These are phyloP conservation scores for Planiliza haematocheilus DNA, from an alignment of 2,113 vertebrate genomes.

Conservation along the genomic window DNA sequence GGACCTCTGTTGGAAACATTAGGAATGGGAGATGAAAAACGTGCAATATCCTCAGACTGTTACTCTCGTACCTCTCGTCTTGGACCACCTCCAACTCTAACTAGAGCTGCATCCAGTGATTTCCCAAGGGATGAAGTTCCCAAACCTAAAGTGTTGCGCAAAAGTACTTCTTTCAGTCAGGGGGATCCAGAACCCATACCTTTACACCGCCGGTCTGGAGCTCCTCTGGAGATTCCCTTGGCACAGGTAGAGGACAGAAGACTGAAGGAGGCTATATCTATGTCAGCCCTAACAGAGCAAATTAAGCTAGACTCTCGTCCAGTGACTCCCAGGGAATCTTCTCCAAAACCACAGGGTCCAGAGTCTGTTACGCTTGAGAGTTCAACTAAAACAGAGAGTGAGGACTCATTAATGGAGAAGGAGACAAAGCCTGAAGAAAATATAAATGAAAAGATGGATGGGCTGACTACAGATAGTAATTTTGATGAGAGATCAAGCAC, in stretches of 20 bases:
- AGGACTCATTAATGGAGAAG: slow-evolving; percentile 69
- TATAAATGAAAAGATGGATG: slow-evolving; percentile 69
- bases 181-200: slow-evolving; percentile 90
- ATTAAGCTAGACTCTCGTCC: slow-evolving; percentile 83
- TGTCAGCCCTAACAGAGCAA: slow-evolving; percentile 90
- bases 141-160: slow-evolving; percentile 87
- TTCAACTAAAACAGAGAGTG: slow-evolving; percentile 70
- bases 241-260: slow-evolving; percentile 86
- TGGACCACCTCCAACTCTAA: slow-evolving; percentile 84
- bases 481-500: slow-evolving; percentile 77
- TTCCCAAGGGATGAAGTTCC: slow-evolving; percentile 80
- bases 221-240: slow-evolving; percentile 93
- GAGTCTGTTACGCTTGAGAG: slow-evolving; percentile 64
- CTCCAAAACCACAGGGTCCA: slow-evolving; percentile 70
- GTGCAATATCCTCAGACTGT: slow-evolving; percentile 72
- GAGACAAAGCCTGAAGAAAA: slow-evolving; percentile 67
- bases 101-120: slow-evolving; percentile 92
- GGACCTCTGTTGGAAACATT: slow-evolving; percentile 95
- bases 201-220: slow-evolving; percentile 91
- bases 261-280: slow-evolving; percentile 93
- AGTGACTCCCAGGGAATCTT: slow-evolving; percentile 69
- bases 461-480: slow-evolving; percentile 66
- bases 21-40: slow-evolving; percentile 87
- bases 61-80: slow-evolving; percentile 78
- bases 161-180: slow-evolving; percentile 96